Percentiles rank a stretch among this genome's conserved stretches.
Conservation (phyloP, 2,797 vertebrate species). For the Sardinella longiceps region DNA sequence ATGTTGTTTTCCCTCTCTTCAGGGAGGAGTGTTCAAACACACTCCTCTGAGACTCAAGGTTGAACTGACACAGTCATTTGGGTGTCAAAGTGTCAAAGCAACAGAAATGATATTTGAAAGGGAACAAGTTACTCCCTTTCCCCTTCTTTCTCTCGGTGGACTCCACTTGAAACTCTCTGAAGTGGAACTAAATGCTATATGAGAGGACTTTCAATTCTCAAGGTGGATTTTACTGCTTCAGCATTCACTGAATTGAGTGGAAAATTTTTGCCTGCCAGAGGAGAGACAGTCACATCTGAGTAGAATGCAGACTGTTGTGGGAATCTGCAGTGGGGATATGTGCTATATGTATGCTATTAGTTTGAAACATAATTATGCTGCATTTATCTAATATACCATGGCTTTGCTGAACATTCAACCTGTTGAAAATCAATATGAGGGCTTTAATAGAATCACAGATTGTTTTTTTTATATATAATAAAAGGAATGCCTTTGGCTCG, state of each 20-base stretch:
- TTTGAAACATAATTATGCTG: background rate
- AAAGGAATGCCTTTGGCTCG: background rate
- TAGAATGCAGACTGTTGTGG: background rate
- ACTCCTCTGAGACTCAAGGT: conserved; percentile 21
- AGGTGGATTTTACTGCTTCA: conserved; percentile 20
- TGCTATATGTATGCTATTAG: background rate
- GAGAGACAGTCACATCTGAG: conserved; percentile 1
- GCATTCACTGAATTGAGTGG: conserved; percentile 10
- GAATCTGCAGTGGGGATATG: too few species aligned
- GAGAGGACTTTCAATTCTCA: conserved; percentile 16
- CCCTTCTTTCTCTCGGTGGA: conserved; percentile 15
- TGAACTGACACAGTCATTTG: conserved; percentile 17
- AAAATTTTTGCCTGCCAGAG: background rate
- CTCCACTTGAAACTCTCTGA: conserved; percentile 9
- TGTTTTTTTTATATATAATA: background rate
- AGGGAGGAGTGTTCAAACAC: background rate
- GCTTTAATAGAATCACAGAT: background rate
- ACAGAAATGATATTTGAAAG: conserved; percentile 16
- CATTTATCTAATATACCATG: background rate
- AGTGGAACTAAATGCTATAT: conserved; percentile 16
- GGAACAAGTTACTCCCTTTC: conserved; percentile 22
- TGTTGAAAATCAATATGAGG: background rate
- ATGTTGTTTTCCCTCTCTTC: conserved; percentile 2
- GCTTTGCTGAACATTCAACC: background rate
- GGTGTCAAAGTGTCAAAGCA: conserved; percentile 16